phyloP scores from a whole-genome alignment of 2,797 vertebrate genomes.

The Trematomus bernacchii region DNA sequence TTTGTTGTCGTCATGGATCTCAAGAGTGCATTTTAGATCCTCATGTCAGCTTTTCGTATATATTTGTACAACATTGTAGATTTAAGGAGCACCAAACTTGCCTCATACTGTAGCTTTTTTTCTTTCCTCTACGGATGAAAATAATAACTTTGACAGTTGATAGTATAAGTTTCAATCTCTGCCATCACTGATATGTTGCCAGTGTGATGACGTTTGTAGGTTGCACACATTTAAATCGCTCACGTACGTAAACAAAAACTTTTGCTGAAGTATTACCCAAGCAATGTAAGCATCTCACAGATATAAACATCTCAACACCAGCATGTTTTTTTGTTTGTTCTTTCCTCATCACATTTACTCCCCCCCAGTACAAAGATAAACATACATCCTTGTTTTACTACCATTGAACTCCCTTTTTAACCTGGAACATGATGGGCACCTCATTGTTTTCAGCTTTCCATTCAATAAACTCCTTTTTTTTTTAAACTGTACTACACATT shows the following conservation, averaged over 20 bases:
- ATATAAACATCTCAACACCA: slow-evolving; percentile 56
- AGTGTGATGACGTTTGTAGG: slow-evolving; percentile 71
- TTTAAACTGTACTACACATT: slow-evolving; percentile 64
- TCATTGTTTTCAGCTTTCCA: slow-evolving; percentile 45
- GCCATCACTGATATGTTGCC: slow-evolving; percentile 60
- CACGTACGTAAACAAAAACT: slow-evolving; percentile 58
- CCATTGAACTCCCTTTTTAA: slow-evolving; percentile 30
- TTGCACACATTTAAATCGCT: slow-evolving; percentile 66
- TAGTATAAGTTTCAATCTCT: slow-evolving; percentile 50
- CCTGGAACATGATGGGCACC: slow-evolving; percentile 27
- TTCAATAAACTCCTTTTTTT: slow-evolving; percentile 42
- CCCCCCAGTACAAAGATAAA: slow-evolving; percentile 42
- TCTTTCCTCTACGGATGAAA: slow-evolving; percentile 42
- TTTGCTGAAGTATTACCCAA: slow-evolving; percentile 70
- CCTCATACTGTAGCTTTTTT: slow-evolving; percentile 56
- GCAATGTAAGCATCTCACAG: slow-evolving; percentile 64
- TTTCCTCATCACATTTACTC: slow-evolving; percentile 45
- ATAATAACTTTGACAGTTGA: slow-evolving; percentile 55
- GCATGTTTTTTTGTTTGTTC: slow-evolving; percentile 63
- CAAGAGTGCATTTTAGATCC: slow-evolving; percentile 63
- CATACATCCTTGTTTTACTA: slow-evolving; percentile 40
- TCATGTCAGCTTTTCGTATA: slow-evolving; percentile 74
- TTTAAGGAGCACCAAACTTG: slow-evolving; percentile 68
- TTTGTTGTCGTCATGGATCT: slow-evolving; percentile 65
- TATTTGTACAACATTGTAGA: slow-evolving; percentile 77